Evolutionary conservation across 2,888 invertebrate species (phyloP), one percentile per base, ranked within the genome.

Genomic region (Escarpia spicata): DNA sequence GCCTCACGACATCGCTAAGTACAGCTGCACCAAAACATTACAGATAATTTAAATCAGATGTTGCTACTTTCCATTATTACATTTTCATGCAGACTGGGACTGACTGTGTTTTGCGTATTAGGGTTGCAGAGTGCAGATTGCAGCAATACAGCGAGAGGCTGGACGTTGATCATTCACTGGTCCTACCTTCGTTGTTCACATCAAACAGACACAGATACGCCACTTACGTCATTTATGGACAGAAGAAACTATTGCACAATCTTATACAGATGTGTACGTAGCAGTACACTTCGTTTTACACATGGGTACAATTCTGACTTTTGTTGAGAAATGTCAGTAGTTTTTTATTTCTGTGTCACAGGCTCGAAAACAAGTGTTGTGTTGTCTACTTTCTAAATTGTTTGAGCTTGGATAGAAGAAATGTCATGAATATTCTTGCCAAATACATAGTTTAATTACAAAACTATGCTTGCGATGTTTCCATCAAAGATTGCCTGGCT

Each of bases 161-260:
- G 44, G 93, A 93, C 45, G 94, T 95, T 9, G 95, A 95, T 60
- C 93, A 94, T 90, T 75, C 75, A n/a, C 75, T 75, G 75, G 26
- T 26, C 19, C 26, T 75, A 26, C 26, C 52, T 93, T 19, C 44
- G 15, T 43, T 91, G 9, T 91, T 94, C 31, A 43, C 94, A 31
- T 75, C 75, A 0, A 90, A 93, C n/a, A 92, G 95, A 45, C 94
- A 95, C 90, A 93, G 93, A 90, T 95, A 95, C 92, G 92, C 95
- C n/a, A 93, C 95, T 31, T 94, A 95, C 91, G 94, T 95, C 9
- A 92, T 93, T 43, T 93, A 94, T 93, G 95, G 95, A 92, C 96
- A 95, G 93, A 94, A 94, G 93, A 93, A 94, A 92, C 93, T 95
- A 89, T 92, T 95, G 75, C n/a, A 89, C 92, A 94, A 43, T 75